Evolutionary conservation across 2,888 invertebrate genomes (phyloP).

Genomic region (Phyto melanocephala): DNA sequence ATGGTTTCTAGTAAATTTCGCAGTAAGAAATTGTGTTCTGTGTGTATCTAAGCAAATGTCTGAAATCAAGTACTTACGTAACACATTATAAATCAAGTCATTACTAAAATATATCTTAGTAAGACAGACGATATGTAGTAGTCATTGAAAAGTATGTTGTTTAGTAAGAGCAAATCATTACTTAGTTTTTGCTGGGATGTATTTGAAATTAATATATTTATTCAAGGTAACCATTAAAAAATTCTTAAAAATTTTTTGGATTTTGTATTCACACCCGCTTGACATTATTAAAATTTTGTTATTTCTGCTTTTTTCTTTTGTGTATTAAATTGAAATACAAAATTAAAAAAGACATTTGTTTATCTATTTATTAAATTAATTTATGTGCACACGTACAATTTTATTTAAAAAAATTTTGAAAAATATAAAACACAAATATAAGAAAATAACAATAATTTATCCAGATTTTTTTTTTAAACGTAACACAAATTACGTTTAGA

Average conservation of each 20-base stretch:
- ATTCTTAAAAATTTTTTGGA: not conserved
- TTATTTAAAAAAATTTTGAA: not conserved
- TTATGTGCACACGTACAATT: constrained; percentile 53
- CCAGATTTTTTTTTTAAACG: too few species aligned
- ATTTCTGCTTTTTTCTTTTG: not conserved
- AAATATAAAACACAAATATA: not conserved
- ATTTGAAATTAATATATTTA: constrained; percentile 6
- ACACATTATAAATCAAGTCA: too few species aligned
- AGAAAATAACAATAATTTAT: constrained; percentile 26
- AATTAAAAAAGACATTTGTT: constrained; percentile 13
- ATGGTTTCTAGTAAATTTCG: too few species aligned
- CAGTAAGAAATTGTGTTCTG: too few species aligned
- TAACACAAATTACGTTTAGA: too few species aligned
- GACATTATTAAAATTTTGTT: constrained; percentile 36
- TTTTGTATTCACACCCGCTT: constrained; percentile 36
- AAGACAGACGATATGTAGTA: too few species aligned
- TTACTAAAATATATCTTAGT: too few species aligned
- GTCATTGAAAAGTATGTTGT: too few species aligned
- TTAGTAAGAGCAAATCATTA: too few species aligned
- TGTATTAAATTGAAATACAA: constrained; percentile 13
- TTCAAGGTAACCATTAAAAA: constrained; percentile 35
- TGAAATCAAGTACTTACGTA: too few species aligned
- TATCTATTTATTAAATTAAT: constrained; percentile 49
- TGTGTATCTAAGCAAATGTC: too few species aligned
- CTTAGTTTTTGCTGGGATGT: too few species aligned